Base-by-base conservation (phyloP, 2,113 vertebrate species). In the Zootoca vivipara region DNA sequence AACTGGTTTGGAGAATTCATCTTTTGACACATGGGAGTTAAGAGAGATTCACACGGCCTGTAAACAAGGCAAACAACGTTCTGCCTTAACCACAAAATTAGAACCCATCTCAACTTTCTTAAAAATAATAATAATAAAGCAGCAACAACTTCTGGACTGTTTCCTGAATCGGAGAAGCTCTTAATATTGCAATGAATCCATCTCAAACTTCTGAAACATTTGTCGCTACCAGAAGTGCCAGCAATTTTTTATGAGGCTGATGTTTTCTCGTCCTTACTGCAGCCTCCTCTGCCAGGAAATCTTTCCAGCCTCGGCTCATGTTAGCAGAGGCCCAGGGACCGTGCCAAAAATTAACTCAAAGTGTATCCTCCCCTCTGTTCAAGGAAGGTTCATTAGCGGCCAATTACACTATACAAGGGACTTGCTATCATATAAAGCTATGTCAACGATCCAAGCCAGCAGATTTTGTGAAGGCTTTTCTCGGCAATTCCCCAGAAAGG, bases 31-130 rank as follows among this genome's bases (percentile, higher is more conserved):
- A 92, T 87, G 85, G 92, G 89, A 93, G 93, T 93, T 92, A 93
- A 92, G 78, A 93, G 84, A 84, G 94, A 89, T 42, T 79, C 52
- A 70, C 84, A 6, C 0, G 7, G 87, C 28, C 90, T 88, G 74
- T 18, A 92, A 92, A 85, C 56, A 85, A 83, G 65, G 86, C 1
- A 90, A 33, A 86, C 92, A 91, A 90, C 69, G 69, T 92, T 90
- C 38, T 30, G 67, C 92, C 89, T 56, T 70, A 85, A 96, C 92
- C 95, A 75, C 91, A 92, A 81, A 92, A 91, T 94, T 92, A 90
- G 95, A 95, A 90, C 90, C 93, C 65, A 82, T 86, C 91, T 89
- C 58, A 88, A 81, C 88, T 82, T 93, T 90, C 92, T 74, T 67
- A 58, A 62, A 62, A 62, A 62, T 20, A 62, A 52, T 52, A 52